These are phyloP conservation scores for Oeneis ivallda DNA, from an alignment of 2,888 invertebrate genomes.

Conservation along the genomic window DNA sequence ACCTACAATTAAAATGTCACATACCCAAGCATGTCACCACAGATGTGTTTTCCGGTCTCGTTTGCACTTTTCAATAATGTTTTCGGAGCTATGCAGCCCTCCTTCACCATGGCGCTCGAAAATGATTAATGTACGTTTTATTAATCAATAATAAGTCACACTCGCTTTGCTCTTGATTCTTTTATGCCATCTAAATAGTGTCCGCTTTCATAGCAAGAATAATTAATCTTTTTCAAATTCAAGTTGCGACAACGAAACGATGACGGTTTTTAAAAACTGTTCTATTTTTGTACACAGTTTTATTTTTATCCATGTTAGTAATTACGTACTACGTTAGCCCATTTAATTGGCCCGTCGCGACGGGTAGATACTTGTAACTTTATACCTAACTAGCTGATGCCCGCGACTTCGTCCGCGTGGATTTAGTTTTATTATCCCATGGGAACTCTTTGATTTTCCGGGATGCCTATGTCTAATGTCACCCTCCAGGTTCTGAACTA, in stretches of 20 bases:
- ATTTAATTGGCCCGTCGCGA: too few species aligned
- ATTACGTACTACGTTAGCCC: too few species aligned
- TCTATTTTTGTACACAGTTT: too few species aligned
- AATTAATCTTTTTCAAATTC: background rate
- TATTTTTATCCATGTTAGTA: too few species aligned
- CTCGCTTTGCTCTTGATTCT: background rate
- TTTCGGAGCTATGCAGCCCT: slow-evolving; percentile 1
- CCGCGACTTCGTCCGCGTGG: too few species aligned
- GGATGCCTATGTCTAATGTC: too few species aligned
- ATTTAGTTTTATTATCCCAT: too few species aligned
- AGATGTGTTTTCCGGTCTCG: slow-evolving; percentile 3
- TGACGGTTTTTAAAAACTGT: background rate
- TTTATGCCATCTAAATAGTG: slow-evolving; percentile 17
- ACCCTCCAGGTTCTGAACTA: too few species aligned
- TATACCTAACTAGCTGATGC: too few species aligned
- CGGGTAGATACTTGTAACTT: too few species aligned
- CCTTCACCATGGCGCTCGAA: slow-evolving; percentile 3
- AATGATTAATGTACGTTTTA: background rate
- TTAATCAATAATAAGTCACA: background rate
- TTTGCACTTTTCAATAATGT: slow-evolving; percentile 9
- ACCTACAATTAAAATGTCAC: background rate
- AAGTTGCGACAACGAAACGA: background rate
- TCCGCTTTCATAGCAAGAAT: slow-evolving; percentile 20
- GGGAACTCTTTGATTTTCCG: too few species aligned
- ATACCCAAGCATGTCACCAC: slow-evolving; percentile 22